A percentile compares a stretch with the other conserved stretches of the same genome.
phyloP scores from a whole-genome alignment of 2,888 invertebrate genomes.

The Perdita meconis region DNA sequence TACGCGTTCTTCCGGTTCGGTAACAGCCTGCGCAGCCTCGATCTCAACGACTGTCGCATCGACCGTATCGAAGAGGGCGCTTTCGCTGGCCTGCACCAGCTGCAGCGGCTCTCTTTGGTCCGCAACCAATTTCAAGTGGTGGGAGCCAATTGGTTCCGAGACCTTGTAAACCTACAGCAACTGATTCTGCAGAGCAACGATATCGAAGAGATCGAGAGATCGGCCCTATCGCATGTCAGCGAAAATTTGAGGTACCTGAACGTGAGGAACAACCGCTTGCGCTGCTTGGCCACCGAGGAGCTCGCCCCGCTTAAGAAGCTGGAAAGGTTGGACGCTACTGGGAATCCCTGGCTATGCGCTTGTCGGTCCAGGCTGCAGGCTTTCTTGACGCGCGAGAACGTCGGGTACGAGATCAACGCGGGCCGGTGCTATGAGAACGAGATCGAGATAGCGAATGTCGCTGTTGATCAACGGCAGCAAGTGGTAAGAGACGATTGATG shows the following conservation, averaged over 20 bases:
- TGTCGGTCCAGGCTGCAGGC: slow-evolving; percentile 65
- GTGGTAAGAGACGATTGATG: slow-evolving; percentile 41
- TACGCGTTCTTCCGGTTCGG: slow-evolving; percentile 78
- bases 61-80: slow-evolving; percentile 70
- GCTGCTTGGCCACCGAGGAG: slow-evolving; percentile 65
- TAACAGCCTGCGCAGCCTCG: slow-evolving; percentile 73
- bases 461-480: slow-evolving; percentile 27
- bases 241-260: slow-evolving; percentile 66
- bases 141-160: slow-evolving; percentile 71
- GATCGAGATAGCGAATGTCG: slow-evolving; percentile 22
- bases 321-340: slow-evolving; percentile 63
- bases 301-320: slow-evolving; percentile 62
- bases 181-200: slow-evolving; percentile 67
- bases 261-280: slow-evolving; percentile 67
- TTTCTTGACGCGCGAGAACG: slow-evolving; percentile 55
- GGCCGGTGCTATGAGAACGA: slow-evolving; percentile 60
- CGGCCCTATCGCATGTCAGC: slow-evolving; percentile 63
- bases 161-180: slow-evolving; percentile 69
- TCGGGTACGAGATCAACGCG: slow-evolving; percentile 70
- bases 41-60: slow-evolving; percentile 70
- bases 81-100: slow-evolving; percentile 75
- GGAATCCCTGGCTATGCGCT: slow-evolving; percentile 74
- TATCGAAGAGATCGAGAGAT: slow-evolving; percentile 67
- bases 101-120: slow-evolving; percentile 69
- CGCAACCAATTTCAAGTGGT: slow-evolving; percentile 67